phyloP scores from a whole-genome alignment of 2,888 invertebrate genomes.

The Strigamia crassipes region DNA sequence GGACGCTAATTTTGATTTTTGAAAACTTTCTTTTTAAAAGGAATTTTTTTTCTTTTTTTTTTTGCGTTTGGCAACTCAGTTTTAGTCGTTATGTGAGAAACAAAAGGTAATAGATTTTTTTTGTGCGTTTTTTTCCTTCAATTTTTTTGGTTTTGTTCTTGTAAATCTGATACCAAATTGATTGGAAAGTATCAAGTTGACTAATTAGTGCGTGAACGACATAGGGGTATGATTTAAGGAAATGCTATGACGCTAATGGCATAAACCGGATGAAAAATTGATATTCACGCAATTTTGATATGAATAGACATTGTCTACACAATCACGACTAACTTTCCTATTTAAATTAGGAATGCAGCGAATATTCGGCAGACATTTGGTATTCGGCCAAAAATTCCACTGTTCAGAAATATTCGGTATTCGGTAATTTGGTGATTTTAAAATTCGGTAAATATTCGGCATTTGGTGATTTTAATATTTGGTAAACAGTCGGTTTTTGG shows the following conservation, averaged over 20 bases:
- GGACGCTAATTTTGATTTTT: neutral
- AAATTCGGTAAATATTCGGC: too few species aligned
- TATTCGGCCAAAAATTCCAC: too few species aligned
- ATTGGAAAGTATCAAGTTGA: conserved; percentile 14
- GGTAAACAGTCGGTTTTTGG: too few species aligned
- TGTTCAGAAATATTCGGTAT: too few species aligned
- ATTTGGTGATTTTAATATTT: too few species aligned
- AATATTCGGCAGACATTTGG: too few species aligned
- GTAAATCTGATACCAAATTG: neutral
- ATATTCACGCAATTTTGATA: neutral
- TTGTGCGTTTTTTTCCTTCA: neutral
- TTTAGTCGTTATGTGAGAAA: neutral
- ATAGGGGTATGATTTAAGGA: neutral
- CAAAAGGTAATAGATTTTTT: neutral
- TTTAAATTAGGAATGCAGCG: too few species aligned
- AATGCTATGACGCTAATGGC: conserved; percentile 1
- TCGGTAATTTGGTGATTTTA: too few species aligned
- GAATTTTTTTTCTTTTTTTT: neutral
- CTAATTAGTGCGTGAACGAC: conserved; percentile 6
- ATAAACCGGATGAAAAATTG: neutral
- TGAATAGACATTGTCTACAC: neutral
- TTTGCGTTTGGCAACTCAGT: neutral
- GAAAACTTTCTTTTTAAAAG: too few species aligned
- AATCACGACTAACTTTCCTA: too few species aligned
- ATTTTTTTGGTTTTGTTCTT: neutral